Conservation (phyloP, 2,113 vertebrate species). For the Oreochromis aureus region DNA sequence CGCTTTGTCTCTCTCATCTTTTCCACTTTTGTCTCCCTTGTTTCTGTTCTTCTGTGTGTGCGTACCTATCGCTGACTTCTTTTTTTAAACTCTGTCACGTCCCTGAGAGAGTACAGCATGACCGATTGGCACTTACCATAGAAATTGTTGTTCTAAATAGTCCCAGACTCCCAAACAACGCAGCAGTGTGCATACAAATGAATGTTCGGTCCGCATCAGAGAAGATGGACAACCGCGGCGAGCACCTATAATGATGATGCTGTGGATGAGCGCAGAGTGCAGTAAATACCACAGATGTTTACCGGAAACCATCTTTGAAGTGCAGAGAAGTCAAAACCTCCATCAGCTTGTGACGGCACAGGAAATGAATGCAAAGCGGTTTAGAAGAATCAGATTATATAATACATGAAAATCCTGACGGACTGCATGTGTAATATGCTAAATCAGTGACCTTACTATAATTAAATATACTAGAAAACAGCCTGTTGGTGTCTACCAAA, state of each 20-base stretch:
- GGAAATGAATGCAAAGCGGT: neutral
- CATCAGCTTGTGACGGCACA: neutral
- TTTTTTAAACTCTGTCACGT: neutral
- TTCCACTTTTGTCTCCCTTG: neutral
- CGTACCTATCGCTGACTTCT: neutral
- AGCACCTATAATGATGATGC: constrained; percentile 3
- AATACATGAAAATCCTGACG: neutral
- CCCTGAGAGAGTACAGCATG: constrained; percentile 12
- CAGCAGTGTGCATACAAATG: constrained; percentile 24
- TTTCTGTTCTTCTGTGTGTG: neutral
- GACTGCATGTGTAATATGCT: neutral
- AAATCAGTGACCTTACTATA: neutral
- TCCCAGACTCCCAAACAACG: constrained; percentile 22
- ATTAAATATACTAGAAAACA: neutral
- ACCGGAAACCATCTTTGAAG: neutral
- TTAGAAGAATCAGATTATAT: neutral
- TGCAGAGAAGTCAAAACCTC: neutral
- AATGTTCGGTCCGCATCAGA: neutral
- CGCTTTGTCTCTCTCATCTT: neutral
- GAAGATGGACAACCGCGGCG: constrained; percentile 22
- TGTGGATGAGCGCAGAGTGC: neutral
- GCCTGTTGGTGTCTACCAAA: neutral
- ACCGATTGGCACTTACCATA: constrained; percentile 51
- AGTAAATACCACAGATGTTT: neutral
- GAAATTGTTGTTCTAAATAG: constrained; percentile 54